Base-by-base conservation (phyloP, 2,888 invertebrate species). In the Pimpla rufipes region DNA sequence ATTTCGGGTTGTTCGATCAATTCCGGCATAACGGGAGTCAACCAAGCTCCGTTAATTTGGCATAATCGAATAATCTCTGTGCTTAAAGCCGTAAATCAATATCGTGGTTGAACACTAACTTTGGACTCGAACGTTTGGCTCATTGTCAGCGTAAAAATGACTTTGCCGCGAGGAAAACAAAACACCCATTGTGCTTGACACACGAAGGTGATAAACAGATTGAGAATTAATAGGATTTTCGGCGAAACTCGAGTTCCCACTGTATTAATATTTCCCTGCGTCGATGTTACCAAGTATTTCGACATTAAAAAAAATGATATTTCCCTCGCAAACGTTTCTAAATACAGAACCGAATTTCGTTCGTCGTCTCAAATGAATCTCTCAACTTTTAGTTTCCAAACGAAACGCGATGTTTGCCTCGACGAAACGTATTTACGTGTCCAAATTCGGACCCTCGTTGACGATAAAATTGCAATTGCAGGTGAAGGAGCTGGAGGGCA, bases 401-500 rank as follows among this genome's bases (percentile, higher is more conserved):
- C 29, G 5, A 5, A 29, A 29, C 5, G 29, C 5, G 29, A 29
- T 29, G 29, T 29, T 29, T 29, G 29, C 29, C 29, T 29, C 5
- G n/a, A n/a, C 5, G 29, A 29, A 3, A 5, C 5, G 5, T 29
- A 5, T 29, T 29, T 29, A n/a, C n/a, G n/a, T n/a, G 21, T 23
- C 21, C 3, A 52, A 21, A 52, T 13, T n/a, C 8, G 10, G 11
- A 55, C 1, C 4, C 23, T 55, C 55, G 10, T 0, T 55, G 13
- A 55, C 23, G 0, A 10, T 23, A 55, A 55, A 55, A 55, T 55
- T 55, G 55, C 23, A 66, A 74, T 85, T 87, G 8, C 70, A 93
- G 93, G 90, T 93, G 2, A 92, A 92, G 85, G 89, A 92, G 82
- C 83, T 93, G 78, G 90, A 90, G 71, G 90, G 87, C 68, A 89